A percentile compares a stretch with the other conserved stretches of the same genome.
Conservation (phyloP, 2,113 vertebrate species). For the Sinocyclocheilus rhinocerous region DNA sequence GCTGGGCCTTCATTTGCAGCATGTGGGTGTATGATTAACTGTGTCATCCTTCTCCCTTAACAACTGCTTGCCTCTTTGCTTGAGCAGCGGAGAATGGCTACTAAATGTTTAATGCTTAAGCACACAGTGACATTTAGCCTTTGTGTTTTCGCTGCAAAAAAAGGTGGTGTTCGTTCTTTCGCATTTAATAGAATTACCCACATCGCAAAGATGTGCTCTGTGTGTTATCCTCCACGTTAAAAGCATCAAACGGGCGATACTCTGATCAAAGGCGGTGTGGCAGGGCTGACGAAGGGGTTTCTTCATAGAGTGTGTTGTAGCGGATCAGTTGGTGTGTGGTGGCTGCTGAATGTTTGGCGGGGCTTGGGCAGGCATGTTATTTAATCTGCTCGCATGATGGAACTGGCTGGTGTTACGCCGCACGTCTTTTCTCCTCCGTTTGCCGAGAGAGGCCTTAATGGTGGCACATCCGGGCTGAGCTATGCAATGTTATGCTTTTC, state of each 20-base stretch:
- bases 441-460: constrained; percentile 1
- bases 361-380: constrained; percentile 75
- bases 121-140: constrained; percentile 43
- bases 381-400: constrained; percentile 82
- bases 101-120: constrained; percentile 52
- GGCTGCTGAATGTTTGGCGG: constrained; percentile 81
- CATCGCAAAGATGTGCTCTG: background rate
- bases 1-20: constrained; percentile 35
- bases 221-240: constrained; percentile 53
- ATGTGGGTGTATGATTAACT: constrained; percentile 47
- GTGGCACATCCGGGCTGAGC: constrained; percentile 40
- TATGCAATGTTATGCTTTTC: constrained; percentile 62
- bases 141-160: constrained; percentile 35
- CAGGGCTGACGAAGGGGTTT: constrained; percentile 58
- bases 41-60: constrained; percentile 47
- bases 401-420: constrained; percentile 76
- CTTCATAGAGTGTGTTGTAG: constrained; percentile 73
- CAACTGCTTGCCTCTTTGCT: constrained; percentile 49
- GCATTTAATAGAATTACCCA: background rate
- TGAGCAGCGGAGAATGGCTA: constrained; percentile 42
- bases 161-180: background rate
- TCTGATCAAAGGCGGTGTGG: constrained; percentile 71
- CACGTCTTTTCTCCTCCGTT: constrained; percentile 45
- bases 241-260: constrained; percentile 67
- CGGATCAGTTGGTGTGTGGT: constrained; percentile 74